Base-by-base conservation (phyloP, 64 coral and sea anemone species). In the Trachythela sp. region DNA sequence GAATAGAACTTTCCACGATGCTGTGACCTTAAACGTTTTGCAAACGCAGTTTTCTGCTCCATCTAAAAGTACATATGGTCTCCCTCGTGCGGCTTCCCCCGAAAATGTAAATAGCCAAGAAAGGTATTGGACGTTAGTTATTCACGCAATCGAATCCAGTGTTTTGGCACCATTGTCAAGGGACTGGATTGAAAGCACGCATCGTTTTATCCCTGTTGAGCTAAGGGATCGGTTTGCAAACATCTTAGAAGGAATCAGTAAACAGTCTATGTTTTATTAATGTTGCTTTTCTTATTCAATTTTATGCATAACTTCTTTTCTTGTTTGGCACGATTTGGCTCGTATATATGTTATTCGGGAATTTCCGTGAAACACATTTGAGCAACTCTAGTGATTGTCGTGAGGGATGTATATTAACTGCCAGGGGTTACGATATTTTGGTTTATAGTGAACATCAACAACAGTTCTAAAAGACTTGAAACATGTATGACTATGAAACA, bases 121-220 rank as follows among this genome's bases (percentile, higher is more conserved):
- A 22, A 80, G 93, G 71, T 97, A 97, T 87, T 91, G 87, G 26
- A 88, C 80, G 35, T 83, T 97, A 39, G 71, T 92, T 0, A 93
- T 88, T 24, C 89, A 94, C 67, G 92, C 95, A 1, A 97, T 97
- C 84, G 77, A 43, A 15, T 33, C 84, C 50, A 90, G 50, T 32
- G 94, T 94, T 93, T 90, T 97, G 30, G 91, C 95, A 85, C 91
- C 93, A 17, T 85, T 97, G 68, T 88, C 88, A 37, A 91, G 86
- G 70, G 95, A 97, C 71, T 94, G 93, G 90, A 97, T 76, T 17
- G 90, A 68, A 49, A 91, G 92, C 24, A 92, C 95, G 0, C 93
- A 97, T 54, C 85, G 92, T 72, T 92, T 94, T 51, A 35, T 97
- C 36, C 88, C 93, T 38, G 85, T 92, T 27, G 36, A 85, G 39